Conservation (phyloP, 2,888 invertebrate species). For the Latrodectus hesperus region DNA sequence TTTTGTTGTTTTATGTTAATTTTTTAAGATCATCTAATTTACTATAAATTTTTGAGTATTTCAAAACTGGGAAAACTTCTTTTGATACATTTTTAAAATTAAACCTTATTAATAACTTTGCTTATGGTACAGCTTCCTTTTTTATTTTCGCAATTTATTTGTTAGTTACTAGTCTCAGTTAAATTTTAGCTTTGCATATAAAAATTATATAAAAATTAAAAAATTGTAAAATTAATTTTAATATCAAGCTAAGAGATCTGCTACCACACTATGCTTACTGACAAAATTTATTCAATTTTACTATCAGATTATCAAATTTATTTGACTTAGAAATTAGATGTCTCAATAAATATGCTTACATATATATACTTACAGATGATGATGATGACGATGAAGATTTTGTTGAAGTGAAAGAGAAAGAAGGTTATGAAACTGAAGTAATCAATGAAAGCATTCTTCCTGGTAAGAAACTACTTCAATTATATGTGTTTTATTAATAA, state of each 20-base stretch:
- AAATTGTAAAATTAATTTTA: too few relatives aligned
- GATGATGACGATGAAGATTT: constrained; percentile 77
- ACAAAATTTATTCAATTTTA: too few relatives aligned
- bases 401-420: constrained; percentile 74
- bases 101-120: not conserved
- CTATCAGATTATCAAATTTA: too few relatives aligned
- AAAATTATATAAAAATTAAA: too few relatives aligned
- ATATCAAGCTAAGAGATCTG: too few relatives aligned
- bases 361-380: constrained; percentile 75
- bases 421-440: constrained; percentile 52
- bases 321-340: too few relatives aligned
- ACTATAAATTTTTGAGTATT: not conserved
- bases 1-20: not conserved
- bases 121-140: too few relatives aligned
- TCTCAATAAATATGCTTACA: too few relatives aligned
- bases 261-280: too few relatives aligned
- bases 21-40: not conserved
- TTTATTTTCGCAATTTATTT: too few relatives aligned
- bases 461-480: constrained; percentile 4
- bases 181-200: too few relatives aligned
- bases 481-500: not conserved
- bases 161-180: too few relatives aligned
- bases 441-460: not conserved
- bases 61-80: not conserved
- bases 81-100: not conserved